Base-by-base conservation (phyloP, 1,140 invertebrate genomes). In the Cardiocondyla obscurior region DNA sequence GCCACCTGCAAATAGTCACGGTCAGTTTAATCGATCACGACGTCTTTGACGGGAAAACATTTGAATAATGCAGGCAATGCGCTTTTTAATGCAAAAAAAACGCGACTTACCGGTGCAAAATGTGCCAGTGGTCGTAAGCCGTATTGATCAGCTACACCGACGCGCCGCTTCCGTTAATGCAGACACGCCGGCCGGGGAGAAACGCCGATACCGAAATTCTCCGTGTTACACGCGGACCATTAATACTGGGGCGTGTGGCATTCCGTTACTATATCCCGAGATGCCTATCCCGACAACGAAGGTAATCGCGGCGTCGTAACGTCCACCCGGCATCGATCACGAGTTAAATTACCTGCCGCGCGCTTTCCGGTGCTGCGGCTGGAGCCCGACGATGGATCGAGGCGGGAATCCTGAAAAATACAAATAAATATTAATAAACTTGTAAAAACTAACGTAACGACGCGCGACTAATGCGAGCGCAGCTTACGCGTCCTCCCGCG, bases 241-340 rank as follows among this genome's bases (percentile, higher is more conserved):
- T 88, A 87, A 85, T 81, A 64, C 69, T 65, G 53, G 30, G 39
- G 49, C 58, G 53, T 70, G 79, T 64, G 62, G 72, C 85, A 87
- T 82, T 88, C 83, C 82, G 36, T 84, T 84, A 84, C 76, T 82
- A 87, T 85, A 83, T 86, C 73, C 58, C 73, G 44, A 60, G 51
- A 87, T 73, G 39, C 51, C 85, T 86, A 60, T 87, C 58, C 44
- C 39, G 44, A 51, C 49, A 30, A 55, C 42, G 65, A 60, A 30
- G 49, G 42, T 57, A 82, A 55, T 72, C 70, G 46, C 44, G 49
- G 46, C 67, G 49, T 74, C 62, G 49, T 67, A 81, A 77, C 84
- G 58, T 77, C 55, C 53, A 73, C 69, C 28, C 64, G 69, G 64
- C 81, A 86, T 85, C 77, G 85, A 85, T 86, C 76, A 84, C 49